phyloP scores from a whole-genome alignment of 2,888 invertebrate genomes.

The Drosophila setosimentum region DNA sequence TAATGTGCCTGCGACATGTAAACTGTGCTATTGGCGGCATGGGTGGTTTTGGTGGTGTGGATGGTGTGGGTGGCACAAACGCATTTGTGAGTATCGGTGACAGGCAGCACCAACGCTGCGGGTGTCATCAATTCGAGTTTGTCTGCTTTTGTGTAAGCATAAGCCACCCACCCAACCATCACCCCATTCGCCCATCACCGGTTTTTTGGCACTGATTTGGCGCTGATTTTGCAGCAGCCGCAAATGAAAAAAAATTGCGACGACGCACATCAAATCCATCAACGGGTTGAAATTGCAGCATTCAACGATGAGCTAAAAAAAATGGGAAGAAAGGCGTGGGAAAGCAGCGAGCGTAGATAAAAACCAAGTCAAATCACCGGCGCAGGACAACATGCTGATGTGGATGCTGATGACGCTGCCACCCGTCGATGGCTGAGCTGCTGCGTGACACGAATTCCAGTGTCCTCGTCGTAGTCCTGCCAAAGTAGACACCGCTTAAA shows the following conservation, averaged over 20 bases:
- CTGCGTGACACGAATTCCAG: constrained; percentile 77
- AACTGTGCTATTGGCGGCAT: constrained; percentile 12
- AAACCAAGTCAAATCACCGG: constrained; percentile 54
- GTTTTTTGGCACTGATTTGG: constrained; percentile 72
- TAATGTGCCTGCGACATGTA: constrained; percentile 68
- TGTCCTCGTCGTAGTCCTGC: constrained; percentile 3
- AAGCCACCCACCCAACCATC: neutral
- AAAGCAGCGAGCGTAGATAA: constrained; percentile 7
- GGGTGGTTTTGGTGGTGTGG: neutral
- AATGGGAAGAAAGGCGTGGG: constrained; percentile 6
- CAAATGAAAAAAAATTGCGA: constrained; percentile 26
- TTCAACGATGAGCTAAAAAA: constrained; percentile 59
- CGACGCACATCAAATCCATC: constrained; percentile 72
- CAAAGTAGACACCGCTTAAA: constrained; percentile 80
- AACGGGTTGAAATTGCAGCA: constrained; percentile 80
- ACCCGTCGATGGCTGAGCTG: constrained; percentile 54
- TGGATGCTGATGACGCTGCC: constrained; percentile 69
- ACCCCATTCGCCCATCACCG: constrained; percentile 2
- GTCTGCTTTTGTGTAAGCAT: constrained; percentile 20
- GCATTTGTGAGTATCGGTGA: constrained; percentile 74
- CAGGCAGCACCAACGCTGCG: constrained; percentile 63
- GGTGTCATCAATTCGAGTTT: constrained; percentile 79
- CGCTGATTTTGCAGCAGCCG: constrained; percentile 69
- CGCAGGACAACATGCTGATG: constrained; percentile 68
- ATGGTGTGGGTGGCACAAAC: constrained; percentile 5